phyloP scores from a whole-genome alignment of 2,113 vertebrate species.

The Heterochromis multidens region DNA sequence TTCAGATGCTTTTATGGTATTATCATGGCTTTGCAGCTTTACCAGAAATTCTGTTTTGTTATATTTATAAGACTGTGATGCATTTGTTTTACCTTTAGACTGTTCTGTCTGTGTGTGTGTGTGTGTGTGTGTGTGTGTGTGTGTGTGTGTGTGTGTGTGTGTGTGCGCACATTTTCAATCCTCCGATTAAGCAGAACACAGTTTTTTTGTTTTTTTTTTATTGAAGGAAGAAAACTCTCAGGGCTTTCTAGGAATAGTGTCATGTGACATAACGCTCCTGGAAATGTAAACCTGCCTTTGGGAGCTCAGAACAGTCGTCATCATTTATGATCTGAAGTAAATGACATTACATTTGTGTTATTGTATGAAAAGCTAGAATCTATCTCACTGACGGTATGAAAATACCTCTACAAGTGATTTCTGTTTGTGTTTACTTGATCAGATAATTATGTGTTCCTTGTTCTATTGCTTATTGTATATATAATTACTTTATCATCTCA shows the following conservation, averaged over 20 bases:
- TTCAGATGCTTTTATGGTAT: background rate
- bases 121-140: background rate
- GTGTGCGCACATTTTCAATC: background rate
- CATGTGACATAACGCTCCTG: constrained; percentile 16
- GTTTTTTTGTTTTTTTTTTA: too few species aligned
- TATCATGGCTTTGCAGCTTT: constrained; percentile 24
- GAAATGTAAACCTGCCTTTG: constrained; percentile 28
- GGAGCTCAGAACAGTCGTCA: background rate
- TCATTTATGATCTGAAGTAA: constrained; percentile 11
- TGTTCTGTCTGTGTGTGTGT: background rate
- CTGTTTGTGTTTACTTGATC: constrained; percentile 9
- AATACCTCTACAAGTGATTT: background rate
- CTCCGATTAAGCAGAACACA: background rate
- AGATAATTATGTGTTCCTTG: constrained; percentile 3
- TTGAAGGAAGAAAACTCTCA: constrained; percentile 30
- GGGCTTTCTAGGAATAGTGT: constrained; percentile 24
- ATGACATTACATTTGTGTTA: background rate
- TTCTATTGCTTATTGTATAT: constrained; percentile 39
- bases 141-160: background rate
- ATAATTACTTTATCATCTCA: constrained; percentile 24
- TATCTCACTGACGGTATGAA: background rate
- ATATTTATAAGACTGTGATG: constrained; percentile 41
- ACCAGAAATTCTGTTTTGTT: background rate
- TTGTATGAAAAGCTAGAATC: background rate
- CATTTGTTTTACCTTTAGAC: constrained; percentile 28